A percentile compares a stretch with the other conserved stretches of the same genome.
Evolutionary conservation across 2,113 vertebrate genomes (phyloP).

Genomic region (Nannobrachium achirus): DNA sequence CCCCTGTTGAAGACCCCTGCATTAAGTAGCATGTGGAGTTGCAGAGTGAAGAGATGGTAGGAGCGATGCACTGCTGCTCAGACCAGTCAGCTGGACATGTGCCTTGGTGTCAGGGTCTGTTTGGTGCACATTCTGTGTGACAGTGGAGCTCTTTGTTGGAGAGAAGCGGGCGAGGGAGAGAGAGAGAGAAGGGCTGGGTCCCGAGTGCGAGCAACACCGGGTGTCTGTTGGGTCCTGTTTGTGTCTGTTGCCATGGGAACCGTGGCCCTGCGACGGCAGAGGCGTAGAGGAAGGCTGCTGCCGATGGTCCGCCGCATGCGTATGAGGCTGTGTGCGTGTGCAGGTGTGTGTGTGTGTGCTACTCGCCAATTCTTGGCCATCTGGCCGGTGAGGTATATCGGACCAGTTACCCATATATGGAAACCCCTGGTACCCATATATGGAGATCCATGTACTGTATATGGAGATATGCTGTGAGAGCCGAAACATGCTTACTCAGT

Average conservation of each 20-base stretch:
- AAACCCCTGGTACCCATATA: no score
- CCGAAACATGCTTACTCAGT: no score
- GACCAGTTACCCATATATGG: no score
- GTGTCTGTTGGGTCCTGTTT: conserved; percentile 77
- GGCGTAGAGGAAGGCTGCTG: conserved; percentile 15
- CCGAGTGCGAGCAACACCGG: conserved; percentile 10
- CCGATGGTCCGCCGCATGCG: conserved; percentile 13
- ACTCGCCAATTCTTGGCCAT: no score
- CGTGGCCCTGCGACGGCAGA: conserved; percentile 36
- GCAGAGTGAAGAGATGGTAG: no score
- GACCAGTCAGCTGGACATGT: background rate
- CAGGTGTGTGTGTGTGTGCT: background rate
- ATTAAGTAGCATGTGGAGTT: no score
- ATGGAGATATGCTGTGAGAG: no score
- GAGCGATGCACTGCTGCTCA: background rate
- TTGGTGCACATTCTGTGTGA: conserved; percentile 27
- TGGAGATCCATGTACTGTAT: no score
- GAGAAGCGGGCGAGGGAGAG: conserved; percentile 20
- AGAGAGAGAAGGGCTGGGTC: conserved; percentile 38
- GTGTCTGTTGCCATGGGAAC: conserved; percentile 71
- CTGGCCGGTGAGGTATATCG: no score
- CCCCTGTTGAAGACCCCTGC: no score
- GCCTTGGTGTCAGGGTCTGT: conserved; percentile 18
- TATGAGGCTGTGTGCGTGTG: background rate
- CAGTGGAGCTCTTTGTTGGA: conserved; percentile 63